These are phyloP conservation scores for Chloroclystis v-ata DNA, from an alignment of 2,888 invertebrate genomes.

Conservation along the genomic window DNA sequence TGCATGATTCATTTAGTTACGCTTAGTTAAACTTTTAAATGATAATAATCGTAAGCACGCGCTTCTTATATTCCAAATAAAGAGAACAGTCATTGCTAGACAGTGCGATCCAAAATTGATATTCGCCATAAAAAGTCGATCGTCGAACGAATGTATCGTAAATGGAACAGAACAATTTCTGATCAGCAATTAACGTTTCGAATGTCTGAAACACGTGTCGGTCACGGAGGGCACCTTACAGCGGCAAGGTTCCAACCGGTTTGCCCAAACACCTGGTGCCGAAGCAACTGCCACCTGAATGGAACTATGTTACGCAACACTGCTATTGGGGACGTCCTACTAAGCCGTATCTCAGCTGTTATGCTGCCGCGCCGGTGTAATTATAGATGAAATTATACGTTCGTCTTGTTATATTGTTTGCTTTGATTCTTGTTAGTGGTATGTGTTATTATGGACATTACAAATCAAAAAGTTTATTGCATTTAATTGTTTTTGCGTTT, in stretches of 20 bases:
- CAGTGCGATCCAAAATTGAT: too few species aligned
- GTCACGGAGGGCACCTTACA: slow-evolving; percentile 9
- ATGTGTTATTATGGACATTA: not conserved
- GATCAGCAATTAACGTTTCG: not conserved
- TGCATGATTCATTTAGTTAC: too few species aligned
- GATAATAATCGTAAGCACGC: too few species aligned
- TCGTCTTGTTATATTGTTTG: slow-evolving; percentile 2
- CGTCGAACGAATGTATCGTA: too few species aligned
- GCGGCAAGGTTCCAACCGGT: slow-evolving; percentile 21
- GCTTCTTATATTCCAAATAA: too few species aligned
- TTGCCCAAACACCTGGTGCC: slow-evolving; percentile 15
- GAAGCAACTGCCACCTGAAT: slow-evolving; percentile 17
- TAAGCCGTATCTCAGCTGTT: slow-evolving; percentile 24
- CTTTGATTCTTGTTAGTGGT: not conserved
- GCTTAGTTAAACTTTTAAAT: too few species aligned
- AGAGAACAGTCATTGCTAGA: too few species aligned
- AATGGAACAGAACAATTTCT: too few species aligned
- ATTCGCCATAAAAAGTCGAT: too few species aligned
- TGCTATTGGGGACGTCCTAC: slow-evolving; percentile 31
- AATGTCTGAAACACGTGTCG: slow-evolving; percentile 9
- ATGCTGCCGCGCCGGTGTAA: slow-evolving; percentile 8
- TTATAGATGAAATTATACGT: slow-evolving; percentile 9
- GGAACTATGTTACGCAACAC: slow-evolving; percentile 29
- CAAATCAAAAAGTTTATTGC: too few species aligned
- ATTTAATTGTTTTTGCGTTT: too few species aligned